Base-by-base conservation (phyloP, 2,797 vertebrate species). In the Euphonia xanthogaster region DNA sequence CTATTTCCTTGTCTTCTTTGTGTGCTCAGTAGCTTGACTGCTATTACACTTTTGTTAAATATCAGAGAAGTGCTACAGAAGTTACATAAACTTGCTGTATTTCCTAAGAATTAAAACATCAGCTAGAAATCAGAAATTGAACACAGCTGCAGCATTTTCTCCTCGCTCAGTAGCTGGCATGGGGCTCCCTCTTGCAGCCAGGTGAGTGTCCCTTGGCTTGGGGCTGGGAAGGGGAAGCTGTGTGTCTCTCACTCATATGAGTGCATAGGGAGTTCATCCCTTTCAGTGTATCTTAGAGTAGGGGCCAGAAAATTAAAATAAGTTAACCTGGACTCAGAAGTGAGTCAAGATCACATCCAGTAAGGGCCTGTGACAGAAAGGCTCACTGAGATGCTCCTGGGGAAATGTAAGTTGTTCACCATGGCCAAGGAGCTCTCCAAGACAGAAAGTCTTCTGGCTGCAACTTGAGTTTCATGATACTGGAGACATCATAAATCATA, bases 321-420 rank as follows among this genome's bases (percentile, higher is more conserved):
- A 35, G 1, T 11, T 20, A 44, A 39, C 12, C 8, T 74, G 74
- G 47, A 18, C 66, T 90, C 25, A 16, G 6, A 12, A 28, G 25
- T 12, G 47, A 54, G n/a, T 24, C 0, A 0, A 70, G 20, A 17
- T 80, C 22, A 10, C 16, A 30, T 23, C 50, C 50, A 33, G 12
- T 16, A 8, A 68, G 12, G 20, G 27, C 23, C 28, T 21, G 22
- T 51, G 31, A 18, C 14, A 37, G 48, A 40, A 71, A 40, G 10
- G 40, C 28, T 87, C 0, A 0, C 20, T 39, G 31, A 48, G 37
- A 18, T 65, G 42, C 35, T 70, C 13, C 37, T 81, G 33, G 10
- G 42, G 20, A 55, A 60, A 35, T 39, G 1, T 1, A 6, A 39
- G 9, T 45, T 44, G 24, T 37, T 63, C 1, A 2, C 14, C 12